These are phyloP conservation scores for Protobothrops flavoviridis DNA, from an alignment of 2,113 vertebrate genomes.

Conservation along the genomic window DNA sequence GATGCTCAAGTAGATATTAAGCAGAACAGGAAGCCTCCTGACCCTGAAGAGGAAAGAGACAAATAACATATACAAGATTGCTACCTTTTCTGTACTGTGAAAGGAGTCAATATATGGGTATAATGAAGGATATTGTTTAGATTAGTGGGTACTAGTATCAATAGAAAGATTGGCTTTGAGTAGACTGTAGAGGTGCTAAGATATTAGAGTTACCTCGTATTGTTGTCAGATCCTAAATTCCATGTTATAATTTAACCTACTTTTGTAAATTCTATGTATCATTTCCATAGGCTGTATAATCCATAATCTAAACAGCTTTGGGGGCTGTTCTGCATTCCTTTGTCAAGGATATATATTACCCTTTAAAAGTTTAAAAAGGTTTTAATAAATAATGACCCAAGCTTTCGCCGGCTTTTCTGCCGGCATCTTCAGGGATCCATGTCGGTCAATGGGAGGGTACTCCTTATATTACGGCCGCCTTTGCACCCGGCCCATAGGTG, in stretches of 20 bases:
- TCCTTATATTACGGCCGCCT: too few species aligned
- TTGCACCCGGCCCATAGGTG: too few species aligned
- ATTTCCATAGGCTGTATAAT: background rate
- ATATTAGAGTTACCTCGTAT: background rate
- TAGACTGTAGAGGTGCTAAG: background rate
- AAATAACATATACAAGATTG: background rate
- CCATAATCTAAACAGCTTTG: background rate
- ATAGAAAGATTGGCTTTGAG: background rate
- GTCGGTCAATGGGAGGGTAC: too few species aligned
- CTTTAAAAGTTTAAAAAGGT: too few species aligned
- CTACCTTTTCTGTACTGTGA: background rate
- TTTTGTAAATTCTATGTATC: background rate
- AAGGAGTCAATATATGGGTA: background rate
- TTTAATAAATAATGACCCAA: too few species aligned
- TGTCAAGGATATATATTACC: background rate
- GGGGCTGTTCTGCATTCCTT: background rate
- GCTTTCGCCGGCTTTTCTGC: too few species aligned
- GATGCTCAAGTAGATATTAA: background rate
- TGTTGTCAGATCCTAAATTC: background rate
- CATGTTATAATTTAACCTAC: background rate
- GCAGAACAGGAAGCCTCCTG: background rate
- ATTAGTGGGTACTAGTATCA: background rate
- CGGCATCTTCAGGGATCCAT: too few species aligned
- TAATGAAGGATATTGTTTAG: background rate
- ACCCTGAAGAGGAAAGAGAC: background rate